Base-by-base conservation (phyloP, 1,140 invertebrate species). In the Philaenus spumarius region DNA sequence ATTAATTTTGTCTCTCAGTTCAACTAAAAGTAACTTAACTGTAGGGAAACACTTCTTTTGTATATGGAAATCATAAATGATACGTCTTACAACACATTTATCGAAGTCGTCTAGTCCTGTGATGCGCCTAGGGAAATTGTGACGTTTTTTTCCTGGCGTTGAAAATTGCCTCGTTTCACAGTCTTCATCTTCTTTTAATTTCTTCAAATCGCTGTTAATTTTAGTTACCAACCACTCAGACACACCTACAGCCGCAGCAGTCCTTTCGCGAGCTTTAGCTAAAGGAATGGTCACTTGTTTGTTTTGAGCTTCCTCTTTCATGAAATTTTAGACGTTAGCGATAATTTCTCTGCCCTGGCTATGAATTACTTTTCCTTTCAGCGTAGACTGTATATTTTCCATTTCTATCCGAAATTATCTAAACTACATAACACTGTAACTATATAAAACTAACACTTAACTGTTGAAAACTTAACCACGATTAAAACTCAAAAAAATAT, bases 41-140 rank as follows among this genome's bases (percentile, higher is more conserved):
- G 50, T 53, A 35, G 50, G 22, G 12, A 53, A 15, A 19, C 26
- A 35, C 11, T 53, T 35, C 35, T 53, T 39, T 35, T 53, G 11
- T 5, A 35, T 15, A 35, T 53, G 35, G 35, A 53, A 35, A 22
- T 39, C 12, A 53, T 37, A 39, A 34, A 53, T 35, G 5, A 35
- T 53, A 6, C 20, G 26, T 20, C 50, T 35, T 15, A 53, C 17
- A 4, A 22, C 19, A 35, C 26, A 39, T 53, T 53, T 39, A 37
- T 53, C 50, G 17, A 53, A 53, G 15, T 48, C 46, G 23, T 48
- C 46, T 6, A 48, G 23, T 24, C 46, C 46, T 48, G 22, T 22
- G 23, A 53, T 53, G 14, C n/a, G n/a, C 24, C 20, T 9, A 12
- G 9, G 12, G 3, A 19, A 6, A n/a, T 6, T 9, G 12, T 12